Percentiles rank a stretch among this genome's conserved stretches.
Evolutionary conservation across 2,113 vertebrate genomes (phyloP).

Genomic region (Gallinago jamesoni): DNA sequence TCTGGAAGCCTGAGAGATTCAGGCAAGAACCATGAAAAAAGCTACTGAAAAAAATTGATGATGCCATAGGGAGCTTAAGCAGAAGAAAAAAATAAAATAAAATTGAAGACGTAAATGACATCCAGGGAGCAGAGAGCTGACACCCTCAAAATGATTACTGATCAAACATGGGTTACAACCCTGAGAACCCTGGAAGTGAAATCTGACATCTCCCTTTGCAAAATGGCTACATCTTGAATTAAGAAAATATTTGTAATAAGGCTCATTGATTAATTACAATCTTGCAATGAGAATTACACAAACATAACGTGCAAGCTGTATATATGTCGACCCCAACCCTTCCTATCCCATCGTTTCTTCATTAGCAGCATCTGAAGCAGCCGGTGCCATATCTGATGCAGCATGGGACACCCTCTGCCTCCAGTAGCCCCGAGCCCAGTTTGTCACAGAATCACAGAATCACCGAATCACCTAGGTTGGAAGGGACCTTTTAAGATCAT

Average conservation of each 20-base stretch:
- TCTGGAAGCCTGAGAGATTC: neutral
- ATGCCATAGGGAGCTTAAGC: neutral
- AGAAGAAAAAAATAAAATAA: neutral
- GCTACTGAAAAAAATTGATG: neutral
- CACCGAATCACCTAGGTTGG: no score
- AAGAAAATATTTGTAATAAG: neutral
- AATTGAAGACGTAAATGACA: neutral
- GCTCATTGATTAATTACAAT: neutral
- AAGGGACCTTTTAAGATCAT: no score
- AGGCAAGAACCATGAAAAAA: neutral
- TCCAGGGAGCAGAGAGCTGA: neutral
- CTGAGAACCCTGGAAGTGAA: neutral
- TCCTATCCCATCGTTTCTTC: neutral
- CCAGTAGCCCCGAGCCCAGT: accelerated
- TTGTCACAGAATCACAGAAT: neutral
- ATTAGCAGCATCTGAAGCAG: accelerated
- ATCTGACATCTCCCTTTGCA: neutral
- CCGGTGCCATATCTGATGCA: neutral
- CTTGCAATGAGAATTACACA: neutral
- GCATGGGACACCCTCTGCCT: accelerated
- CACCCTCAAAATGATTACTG: neutral
- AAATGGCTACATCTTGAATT: neutral
- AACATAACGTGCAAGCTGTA: neutral
- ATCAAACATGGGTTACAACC: neutral
- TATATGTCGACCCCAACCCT: neutral